Evolutionary conservation across 1,140 invertebrate genomes (phyloP).

Genomic region (Helicoverpa armigera): DNA sequence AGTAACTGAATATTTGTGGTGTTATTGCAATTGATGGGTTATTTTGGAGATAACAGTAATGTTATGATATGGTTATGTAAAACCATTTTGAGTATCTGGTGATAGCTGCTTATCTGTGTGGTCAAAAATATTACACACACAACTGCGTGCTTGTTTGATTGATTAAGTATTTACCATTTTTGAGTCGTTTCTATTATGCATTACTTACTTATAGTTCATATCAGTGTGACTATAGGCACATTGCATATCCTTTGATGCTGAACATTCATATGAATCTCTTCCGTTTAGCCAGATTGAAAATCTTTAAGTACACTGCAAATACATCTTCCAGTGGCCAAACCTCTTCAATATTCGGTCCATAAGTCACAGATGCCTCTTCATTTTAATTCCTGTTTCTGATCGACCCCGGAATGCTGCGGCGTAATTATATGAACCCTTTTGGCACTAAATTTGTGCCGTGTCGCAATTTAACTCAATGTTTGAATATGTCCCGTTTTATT

Average conservation of each 20-base stretch:
- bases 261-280: too few relatives aligned
- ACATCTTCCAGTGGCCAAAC: neutral
- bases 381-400: conserved; percentile 49
- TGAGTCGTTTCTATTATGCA: too few relatives aligned
- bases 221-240: too few relatives aligned
- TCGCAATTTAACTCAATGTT: conserved; percentile 76
- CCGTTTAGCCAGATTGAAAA: too few relatives aligned
- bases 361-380: conserved; percentile 41
- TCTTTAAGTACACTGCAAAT: too few relatives aligned
- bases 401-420: conserved; percentile 69
- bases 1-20: conserved; percentile 5
- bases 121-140: too few relatives aligned
- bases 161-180: neutral
- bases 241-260: too few relatives aligned
- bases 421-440: conserved; percentile 82
- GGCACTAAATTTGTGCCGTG: conserved; percentile 77
- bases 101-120: too few relatives aligned
- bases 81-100: too few relatives aligned
- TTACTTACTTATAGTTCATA: too few relatives aligned
- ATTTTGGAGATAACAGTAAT: neutral
- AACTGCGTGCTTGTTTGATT: neutral
- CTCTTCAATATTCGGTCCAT: conserved; percentile 36
- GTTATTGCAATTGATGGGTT: neutral
- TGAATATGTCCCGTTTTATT: conserved; percentile 73
- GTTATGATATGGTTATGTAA: too few relatives aligned